A percentile compares a stretch with the other conserved stretches of the same genome.
phyloP scores from a whole-genome alignment of 37 sponge, comb jelly and placozoan species.

The Aphrocallistes beatrix region DNA sequence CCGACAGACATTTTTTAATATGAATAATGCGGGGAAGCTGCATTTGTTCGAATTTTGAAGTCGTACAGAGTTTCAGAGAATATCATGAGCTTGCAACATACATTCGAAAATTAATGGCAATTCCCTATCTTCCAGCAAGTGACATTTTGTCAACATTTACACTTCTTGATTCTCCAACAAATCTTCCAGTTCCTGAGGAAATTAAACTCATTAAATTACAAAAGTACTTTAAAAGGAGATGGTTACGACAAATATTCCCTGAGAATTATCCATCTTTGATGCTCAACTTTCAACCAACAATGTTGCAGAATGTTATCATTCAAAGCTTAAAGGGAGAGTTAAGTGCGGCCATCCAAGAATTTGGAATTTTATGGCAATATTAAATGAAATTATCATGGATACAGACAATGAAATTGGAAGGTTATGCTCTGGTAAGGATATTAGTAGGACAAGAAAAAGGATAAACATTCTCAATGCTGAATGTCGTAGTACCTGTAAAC shows the following conservation, averaged over 20 bases:
- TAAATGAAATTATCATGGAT: constrained; percentile 4
- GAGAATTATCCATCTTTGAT: neutral
- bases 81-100: neutral
- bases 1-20: no score
- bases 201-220: neutral
- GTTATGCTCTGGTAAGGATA: neutral
- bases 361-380: neutral
- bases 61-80: constrained; percentile 15
- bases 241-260: neutral
- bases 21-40: no score
- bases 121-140: neutral
- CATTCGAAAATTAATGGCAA: neutral
- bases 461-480: constrained; percentile 15
- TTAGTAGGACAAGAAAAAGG: neutral
- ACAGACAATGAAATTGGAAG: constrained; percentile 16
- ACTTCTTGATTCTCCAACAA: neutral
- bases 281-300: neutral
- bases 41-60: no score
- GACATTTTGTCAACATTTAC: constrained; percentile 13
- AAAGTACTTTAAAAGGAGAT: neutral
- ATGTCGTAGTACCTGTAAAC: neutral
- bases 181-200: neutral
- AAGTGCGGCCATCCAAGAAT: neutral
- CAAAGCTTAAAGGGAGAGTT: neutral
- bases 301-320: neutral